Evolutionary conservation across 2,797 vertebrate species (phyloP).

Genomic region (Denticeps clupeoides): DNA sequence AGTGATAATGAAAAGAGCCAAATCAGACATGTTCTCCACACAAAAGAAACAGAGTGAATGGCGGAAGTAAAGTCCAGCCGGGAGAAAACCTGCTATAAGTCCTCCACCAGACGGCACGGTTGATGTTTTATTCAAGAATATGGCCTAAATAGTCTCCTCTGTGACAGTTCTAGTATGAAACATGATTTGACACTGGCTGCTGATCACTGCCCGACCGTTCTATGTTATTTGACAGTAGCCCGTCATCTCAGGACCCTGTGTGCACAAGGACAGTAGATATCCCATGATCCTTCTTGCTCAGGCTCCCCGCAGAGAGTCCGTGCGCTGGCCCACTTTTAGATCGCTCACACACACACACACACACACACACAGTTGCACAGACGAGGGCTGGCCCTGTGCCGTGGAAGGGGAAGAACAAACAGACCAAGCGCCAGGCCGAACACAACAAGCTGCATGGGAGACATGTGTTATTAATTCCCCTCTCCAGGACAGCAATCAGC

Average conservation of each 20-base stretch:
- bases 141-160: no score
- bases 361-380: neutral
- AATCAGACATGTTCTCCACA: no score
- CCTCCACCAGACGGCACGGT: no score
- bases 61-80: no score
- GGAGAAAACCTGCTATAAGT: no score
- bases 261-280: conserved; percentile 1
- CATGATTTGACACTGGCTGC: neutral
- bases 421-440: neutral
- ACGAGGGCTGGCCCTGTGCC: conserved; percentile 11
- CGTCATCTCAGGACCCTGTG: conserved; percentile 1
- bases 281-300: neutral
- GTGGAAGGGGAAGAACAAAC: no score
- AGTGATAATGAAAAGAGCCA: no score
- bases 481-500: no score
- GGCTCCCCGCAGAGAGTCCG: neutral
- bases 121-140: no score
- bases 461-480: conserved; percentile 9
- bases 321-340: conserved; percentile 14
- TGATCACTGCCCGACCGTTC: neutral
- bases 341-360: neutral
- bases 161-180: conserved; percentile 1
- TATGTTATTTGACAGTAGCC: neutral
- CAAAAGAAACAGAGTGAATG: no score
- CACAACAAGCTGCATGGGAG: conserved; percentile 5